Base-by-base conservation (phyloP, 2,113 vertebrate species). In the Engystomops pustulosus region DNA sequence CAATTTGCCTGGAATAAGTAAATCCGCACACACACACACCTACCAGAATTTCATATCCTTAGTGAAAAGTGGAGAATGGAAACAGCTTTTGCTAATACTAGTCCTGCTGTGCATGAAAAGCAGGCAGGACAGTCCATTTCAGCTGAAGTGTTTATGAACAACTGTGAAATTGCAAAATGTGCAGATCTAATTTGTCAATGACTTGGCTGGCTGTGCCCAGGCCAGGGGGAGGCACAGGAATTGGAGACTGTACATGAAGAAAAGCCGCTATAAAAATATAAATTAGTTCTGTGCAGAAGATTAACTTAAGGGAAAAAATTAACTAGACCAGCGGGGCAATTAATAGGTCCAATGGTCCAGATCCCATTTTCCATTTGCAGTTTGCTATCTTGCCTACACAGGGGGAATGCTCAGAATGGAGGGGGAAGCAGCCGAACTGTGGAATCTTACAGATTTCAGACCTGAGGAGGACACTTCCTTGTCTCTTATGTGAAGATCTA, bases 321-420 rank as follows among this genome's bases (percentile, higher is more conserved):
- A 95, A 96, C 94, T 94, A 95, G 92, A 93, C 92, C 91, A 95
- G 89, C 49, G 81, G 92, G 90, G 94, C 93, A 97, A 98, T 96
- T 97, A 97, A 96, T 92, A 95, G 95, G 94, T 95, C 93, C 94
- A 96, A 80, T 96, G 95, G 94, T 94, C 93, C 95, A 96, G 91
- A 94, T 92, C 95, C 94, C 95, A 96, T 93, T 95, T 91, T 90
- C 87, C 87, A 89, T 90, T 91, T 87, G 81, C 87, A 86, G 90
- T 88, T 89, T 86, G n/a, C 11, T 41, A 86, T 81, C 76, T 87
- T 87, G 84, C 78, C 38, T 85, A 89, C 78, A 67, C 84, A 86
- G 68, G 79, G 65, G 88, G 89, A 90, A 87, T 36, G 77, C 78
- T 53, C 18, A 81, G 38, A 88, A 86, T 27, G 69, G 79, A 38